phyloP scores from a whole-genome alignment of 37 sponge, comb jelly and placozoan species.

The Beroe forskalii region DNA sequence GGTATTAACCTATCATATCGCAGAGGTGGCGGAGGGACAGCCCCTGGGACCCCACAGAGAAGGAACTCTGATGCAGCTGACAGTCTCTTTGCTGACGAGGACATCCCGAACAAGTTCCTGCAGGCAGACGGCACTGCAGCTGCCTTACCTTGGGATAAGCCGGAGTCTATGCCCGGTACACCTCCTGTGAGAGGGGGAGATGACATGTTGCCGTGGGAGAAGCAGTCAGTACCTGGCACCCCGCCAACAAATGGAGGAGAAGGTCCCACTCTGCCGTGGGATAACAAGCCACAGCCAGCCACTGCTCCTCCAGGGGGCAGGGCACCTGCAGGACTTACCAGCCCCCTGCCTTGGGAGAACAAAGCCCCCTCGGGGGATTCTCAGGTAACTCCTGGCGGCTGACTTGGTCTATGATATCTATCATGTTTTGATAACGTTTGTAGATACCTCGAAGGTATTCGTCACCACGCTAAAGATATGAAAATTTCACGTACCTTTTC shows the following conservation, averaged over 20 bases:
- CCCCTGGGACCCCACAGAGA: not conserved
- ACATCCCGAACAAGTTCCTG: not conserved
- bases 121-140: not conserved
- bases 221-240: not conserved
- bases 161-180: not conserved
- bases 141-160: slow-evolving; percentile 11
- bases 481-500: too few relatives aligned
- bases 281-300: not conserved
- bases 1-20: too few relatives aligned
- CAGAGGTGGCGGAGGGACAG: not conserved
- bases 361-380: not conserved
- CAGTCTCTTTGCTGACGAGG: slow-evolving; percentile 57
- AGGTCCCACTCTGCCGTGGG: not conserved
- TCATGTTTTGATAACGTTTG: too few relatives aligned
- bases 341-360: not conserved
- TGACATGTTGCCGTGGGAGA: not conserved
- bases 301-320: not conserved
- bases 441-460: too few relatives aligned
- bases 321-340: not conserved
- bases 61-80: slow-evolving; percentile 3
- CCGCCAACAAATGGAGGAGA: not conserved
- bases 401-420: too few relatives aligned
- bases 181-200: not conserved
- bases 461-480: too few relatives aligned
- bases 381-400: too few relatives aligned